Base-by-base conservation (phyloP, 2,113 vertebrate genomes). In the Bos indicus region DNA sequence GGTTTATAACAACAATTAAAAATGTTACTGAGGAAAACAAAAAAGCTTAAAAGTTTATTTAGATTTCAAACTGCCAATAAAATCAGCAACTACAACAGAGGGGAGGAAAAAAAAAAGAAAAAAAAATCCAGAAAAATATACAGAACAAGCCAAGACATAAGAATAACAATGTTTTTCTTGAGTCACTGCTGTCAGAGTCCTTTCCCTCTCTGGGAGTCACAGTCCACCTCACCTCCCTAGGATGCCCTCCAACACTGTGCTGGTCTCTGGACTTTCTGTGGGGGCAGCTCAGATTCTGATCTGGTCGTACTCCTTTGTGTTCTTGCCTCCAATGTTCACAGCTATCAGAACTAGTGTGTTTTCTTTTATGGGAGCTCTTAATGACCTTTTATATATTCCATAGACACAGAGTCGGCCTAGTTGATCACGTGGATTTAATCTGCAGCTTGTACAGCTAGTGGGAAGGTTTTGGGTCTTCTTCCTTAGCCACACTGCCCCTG, bases 191-290 rank as follows among this genome's bases (percentile, higher is more conserved):
- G 17, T 71, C 9, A 36, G 64, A 36, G 9, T 21, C n/a, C 64
- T 71, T 36, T 71, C 64, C 19, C 2, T 71, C n/a, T 4, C n/a
- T n/a, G n/a, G n/a, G n/a, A n/a, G n/a, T n/a, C n/a, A n/a, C n/a
- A n/a, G n/a, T n/a, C n/a, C n/a, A n/a, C n/a, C n/a, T 21, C 16
- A 1, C 33, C 64, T 19, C 17, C 64, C 8, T 71, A 21, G 0
- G 9, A 2, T 36, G 64, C n/a, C 8, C 57, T 60, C 59, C 17
- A 36, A 5, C n/a, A 11, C n/a, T 71, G 64, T 71, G 17, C 64
- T 21, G 64, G 1, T 5, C 33, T 4, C 64, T 36, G 16, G 16
- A 10, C 33, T 8, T 36, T 8, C 64, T 19, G 33, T 36, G 64
- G 33, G 64, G 17, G 33, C 33, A 5, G 17, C 64, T 67, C 64